Conservation (phyloP, 2,888 invertebrate genomes). For the Cryptosula pallasiana region DNA sequence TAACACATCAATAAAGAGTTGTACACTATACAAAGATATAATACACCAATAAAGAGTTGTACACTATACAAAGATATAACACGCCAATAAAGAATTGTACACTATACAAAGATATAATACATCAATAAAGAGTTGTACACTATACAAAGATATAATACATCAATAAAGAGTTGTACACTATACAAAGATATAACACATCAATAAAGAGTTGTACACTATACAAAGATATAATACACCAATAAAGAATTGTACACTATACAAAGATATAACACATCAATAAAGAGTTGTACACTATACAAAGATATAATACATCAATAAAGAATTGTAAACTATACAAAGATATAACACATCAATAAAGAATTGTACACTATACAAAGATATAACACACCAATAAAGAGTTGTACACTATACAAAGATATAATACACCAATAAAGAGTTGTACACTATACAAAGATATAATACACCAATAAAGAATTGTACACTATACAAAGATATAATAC, state of each 20-base stretch:
- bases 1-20: not conserved
- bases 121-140: not conserved
- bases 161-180: not conserved
- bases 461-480: not conserved
- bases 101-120: not conserved
- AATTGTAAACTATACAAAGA: not conserved
- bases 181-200: not conserved
- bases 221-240: not conserved
- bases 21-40: not conserved
- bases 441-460: not conserved
- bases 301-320: not conserved
- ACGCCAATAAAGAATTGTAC: not conserved
- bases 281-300: not conserved
- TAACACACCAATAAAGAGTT: not conserved
- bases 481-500: not conserved
- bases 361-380: not conserved
- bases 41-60: not conserved
- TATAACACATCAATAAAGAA: not conserved
- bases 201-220: not conserved
- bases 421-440: not conserved
- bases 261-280: not conserved
- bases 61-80: not conserved
- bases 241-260: not conserved
- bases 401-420: not conserved
- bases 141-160: not conserved